Evolutionary conservation across 2,113 vertebrate genomes (phyloP).

Genomic region (Melanerpes formicivorus): DNA sequence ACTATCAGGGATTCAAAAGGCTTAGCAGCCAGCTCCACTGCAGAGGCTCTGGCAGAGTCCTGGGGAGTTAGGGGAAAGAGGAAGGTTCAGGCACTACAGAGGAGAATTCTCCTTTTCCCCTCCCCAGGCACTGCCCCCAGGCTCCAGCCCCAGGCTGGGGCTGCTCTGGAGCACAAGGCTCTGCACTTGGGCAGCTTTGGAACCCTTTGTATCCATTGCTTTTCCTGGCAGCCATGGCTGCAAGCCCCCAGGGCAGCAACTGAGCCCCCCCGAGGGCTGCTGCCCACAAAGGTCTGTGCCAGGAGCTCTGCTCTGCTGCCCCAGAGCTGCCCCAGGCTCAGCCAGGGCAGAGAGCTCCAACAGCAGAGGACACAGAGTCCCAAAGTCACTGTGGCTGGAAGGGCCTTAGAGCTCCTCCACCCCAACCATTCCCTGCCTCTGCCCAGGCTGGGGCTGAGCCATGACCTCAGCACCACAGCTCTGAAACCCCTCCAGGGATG

Average conservation of each 20-base stretch:
- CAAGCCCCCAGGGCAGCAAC: not conserved
- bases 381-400: not conserved
- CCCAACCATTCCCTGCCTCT: too few relatives aligned
- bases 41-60: not conserved
- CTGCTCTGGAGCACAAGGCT: not conserved
- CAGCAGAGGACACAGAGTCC: not conserved
- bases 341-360: not conserved
- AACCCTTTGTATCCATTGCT: not conserved
- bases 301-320: fast-evolving
- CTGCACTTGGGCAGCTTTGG: not conserved
- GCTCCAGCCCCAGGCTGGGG: not conserved
- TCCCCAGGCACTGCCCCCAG: not conserved
- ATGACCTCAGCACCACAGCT: too few relatives aligned
- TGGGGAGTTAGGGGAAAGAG: not conserved
- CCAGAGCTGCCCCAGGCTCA: not conserved
- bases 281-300: not conserved
- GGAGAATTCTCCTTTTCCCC: not conserved
- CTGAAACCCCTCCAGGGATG: too few relatives aligned
- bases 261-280: too few relatives aligned
- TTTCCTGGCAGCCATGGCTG: not conserved
- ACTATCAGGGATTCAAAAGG: not conserved
- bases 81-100: not conserved
- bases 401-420: too few relatives aligned
- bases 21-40: not conserved
- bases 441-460: too few relatives aligned